Base-by-base conservation (phyloP, 2,888 invertebrate species). In the Isotomurus palustris region DNA sequence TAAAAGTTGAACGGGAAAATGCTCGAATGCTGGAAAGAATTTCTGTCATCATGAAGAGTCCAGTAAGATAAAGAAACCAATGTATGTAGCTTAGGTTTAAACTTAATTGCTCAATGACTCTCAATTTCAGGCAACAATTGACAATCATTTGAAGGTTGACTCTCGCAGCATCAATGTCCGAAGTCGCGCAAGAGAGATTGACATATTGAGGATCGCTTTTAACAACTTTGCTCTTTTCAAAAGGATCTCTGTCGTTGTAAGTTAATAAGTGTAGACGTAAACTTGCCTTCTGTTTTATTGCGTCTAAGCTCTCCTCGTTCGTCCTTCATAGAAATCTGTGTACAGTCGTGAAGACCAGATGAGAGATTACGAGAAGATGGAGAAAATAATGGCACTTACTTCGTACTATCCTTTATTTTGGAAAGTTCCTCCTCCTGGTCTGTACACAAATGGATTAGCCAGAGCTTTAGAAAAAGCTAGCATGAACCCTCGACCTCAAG, bases 1-100 rank as follows among this genome's bases (percentile, higher is more conserved):
- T 66, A 17, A 36, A 63, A 14, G 68, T 70, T 47, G 70, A 70
- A 35, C 22, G 66, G 28, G 70, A 70, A 50, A 70, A 70, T 60
- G 64, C 67, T 2, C 62, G n/a, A 3, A 62, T 67, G 64, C 25
- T 60, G 10, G 41, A 45, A 6, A 50, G 67, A 14, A 65, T 70
- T 27, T 62, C 70, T 3, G 29, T 32, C 27, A 68, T 70, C 21
- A 63, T 70, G 60, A 55, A 66, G 28, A 58, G 60, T 45, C 59
- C 58, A 21, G 69, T 69, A 55, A 48, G 44, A 17, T 22, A 22
- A 6, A 8, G 35, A 49, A 12, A 35, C n/a, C 10, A 40, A 40
- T 40, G 12, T 19, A n/a, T 12, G 40, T 14, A 40, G 6, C 10
- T 40, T 40, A 40, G 19, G 10, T 40, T 40, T n/a, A 32, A 32